A percentile compares a stretch with the other conserved stretches of the same genome.
Evolutionary conservation across 2,113 vertebrate genomes (phyloP).

Genomic region (Varanus salvator): DNA sequence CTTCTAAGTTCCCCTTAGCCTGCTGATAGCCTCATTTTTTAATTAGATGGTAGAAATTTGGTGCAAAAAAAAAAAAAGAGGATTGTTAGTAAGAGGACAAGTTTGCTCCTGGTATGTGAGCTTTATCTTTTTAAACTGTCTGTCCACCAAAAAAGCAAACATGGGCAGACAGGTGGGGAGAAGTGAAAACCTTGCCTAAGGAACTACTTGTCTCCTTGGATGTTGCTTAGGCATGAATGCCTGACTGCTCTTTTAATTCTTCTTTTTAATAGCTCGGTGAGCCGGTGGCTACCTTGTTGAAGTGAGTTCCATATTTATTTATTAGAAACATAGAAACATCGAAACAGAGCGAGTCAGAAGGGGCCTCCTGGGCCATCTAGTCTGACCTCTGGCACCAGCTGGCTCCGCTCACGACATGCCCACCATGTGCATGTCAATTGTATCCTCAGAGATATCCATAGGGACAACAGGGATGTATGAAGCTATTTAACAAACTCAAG

Average conservation of each 20-base stretch:
- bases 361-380: no score
- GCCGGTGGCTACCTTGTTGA: background rate
- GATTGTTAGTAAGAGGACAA: background rate
- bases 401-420: no score
- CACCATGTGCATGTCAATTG: background rate
- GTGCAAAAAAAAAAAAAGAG: no score
- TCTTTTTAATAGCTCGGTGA: background rate
- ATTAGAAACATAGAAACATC: no score
- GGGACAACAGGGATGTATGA: background rate
- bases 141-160: background rate
- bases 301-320: background rate
- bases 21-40: background rate
- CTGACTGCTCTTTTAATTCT: no score
- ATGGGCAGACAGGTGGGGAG: background rate
- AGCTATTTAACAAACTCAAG: no score
- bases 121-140: background rate
- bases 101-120: background rate
- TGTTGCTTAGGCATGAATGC: no score
- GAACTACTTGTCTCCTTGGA: no score
- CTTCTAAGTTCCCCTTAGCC: background rate
- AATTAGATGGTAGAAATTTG: background rate
- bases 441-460: background rate
- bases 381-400: no score
- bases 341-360: no score
- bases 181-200: background rate